Evolutionary conservation across 2,888 invertebrate species (phyloP).

Genomic region (Agrilus mali): DNA sequence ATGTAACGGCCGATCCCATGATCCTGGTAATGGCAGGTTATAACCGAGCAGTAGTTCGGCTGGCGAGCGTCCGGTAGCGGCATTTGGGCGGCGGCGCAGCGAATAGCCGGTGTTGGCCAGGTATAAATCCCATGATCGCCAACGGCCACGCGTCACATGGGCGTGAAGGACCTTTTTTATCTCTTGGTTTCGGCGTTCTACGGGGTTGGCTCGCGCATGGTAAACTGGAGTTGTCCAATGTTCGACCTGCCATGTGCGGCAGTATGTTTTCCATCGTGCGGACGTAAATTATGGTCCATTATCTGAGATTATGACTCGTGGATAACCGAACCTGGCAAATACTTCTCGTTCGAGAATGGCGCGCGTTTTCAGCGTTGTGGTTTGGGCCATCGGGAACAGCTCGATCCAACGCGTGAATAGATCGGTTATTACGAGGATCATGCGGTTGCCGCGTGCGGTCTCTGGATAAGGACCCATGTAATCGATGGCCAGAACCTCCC

Average conservation of each 20-base stretch:
- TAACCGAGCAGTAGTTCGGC: constrained; percentile 7
- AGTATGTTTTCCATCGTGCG: constrained; percentile 7
- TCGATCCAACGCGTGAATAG: constrained; percentile 17
- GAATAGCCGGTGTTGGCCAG: not conserved
- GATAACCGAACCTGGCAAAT: constrained; percentile 8
- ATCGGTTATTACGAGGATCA: constrained; percentile 14
- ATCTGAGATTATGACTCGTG: constrained; percentile 6
- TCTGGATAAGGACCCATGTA: constrained; percentile 8
- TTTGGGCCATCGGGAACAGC: constrained; percentile 10
- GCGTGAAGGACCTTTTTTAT: constrained; percentile 13
- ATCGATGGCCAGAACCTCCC: constrained; percentile 7
- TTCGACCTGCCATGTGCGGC: constrained; percentile 16
- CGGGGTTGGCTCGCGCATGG: constrained; percentile 15
- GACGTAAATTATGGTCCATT: constrained; percentile 7
- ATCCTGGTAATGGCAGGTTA: constrained; percentile 4
- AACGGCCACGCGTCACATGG: not conserved
- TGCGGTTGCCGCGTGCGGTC: constrained; percentile 6
- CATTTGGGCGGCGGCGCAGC: constrained; percentile 5
- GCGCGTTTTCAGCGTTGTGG: constrained; percentile 3
- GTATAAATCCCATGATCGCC: constrained; percentile 2
- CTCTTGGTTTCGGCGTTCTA: constrained; percentile 15
- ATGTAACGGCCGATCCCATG: constrained; percentile 2
- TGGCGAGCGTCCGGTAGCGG: constrained; percentile 6
- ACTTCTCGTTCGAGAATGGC: constrained; percentile 6
- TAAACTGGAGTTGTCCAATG: constrained; percentile 15